Evolutionary conservation across 2,797 vertebrate species (phyloP).

Genomic region (Ctenopoma kingsleyae): DNA sequence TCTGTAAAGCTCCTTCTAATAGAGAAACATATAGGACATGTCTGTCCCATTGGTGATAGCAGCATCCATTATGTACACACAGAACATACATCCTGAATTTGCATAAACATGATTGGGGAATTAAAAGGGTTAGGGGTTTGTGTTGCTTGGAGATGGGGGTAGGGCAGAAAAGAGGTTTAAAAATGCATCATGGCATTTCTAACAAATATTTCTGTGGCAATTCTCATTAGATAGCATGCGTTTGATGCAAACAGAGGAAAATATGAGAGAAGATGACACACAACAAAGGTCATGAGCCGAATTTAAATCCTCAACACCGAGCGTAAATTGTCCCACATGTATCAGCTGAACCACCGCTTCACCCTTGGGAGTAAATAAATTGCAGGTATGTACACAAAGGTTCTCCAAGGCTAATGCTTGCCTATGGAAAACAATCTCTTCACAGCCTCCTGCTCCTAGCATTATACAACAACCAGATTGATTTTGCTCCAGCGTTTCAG

Average conservation of each 20-base stretch:
- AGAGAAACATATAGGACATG: constrained; percentile 30
- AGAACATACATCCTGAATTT: constrained; percentile 70
- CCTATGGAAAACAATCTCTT: constrained; percentile 59
- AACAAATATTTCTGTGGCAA: constrained; percentile 42
- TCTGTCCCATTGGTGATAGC: constrained; percentile 69
- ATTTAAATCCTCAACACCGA: constrained; percentile 40
- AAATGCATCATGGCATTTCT: constrained; percentile 64
- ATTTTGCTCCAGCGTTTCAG: constrained; percentile 44
- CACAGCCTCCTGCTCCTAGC: constrained; percentile 31
- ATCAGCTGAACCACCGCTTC: constrained; percentile 45
- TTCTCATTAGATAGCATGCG: constrained; percentile 35
- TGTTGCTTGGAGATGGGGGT: constrained; percentile 37
- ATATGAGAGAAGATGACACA: constrained; percentile 18
- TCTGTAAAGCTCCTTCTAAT: constrained; percentile 40
- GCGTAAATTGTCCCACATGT: constrained; percentile 37
- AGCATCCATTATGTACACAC: constrained; percentile 59
- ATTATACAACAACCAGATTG: constrained; percentile 35
- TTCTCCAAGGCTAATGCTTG: constrained; percentile 41
- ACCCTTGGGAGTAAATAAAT: constrained; percentile 55
- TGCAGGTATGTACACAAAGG: constrained; percentile 35
- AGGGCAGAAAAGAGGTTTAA: constrained; percentile 45
- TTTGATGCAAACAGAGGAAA: constrained; percentile 18
- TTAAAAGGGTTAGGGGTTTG: constrained; percentile 60
- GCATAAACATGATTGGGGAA: constrained; percentile 73
- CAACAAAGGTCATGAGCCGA: constrained; percentile 38